phyloP scores from a whole-genome alignment of 2,113 vertebrate species.

The Oxyura jamaicensis region DNA sequence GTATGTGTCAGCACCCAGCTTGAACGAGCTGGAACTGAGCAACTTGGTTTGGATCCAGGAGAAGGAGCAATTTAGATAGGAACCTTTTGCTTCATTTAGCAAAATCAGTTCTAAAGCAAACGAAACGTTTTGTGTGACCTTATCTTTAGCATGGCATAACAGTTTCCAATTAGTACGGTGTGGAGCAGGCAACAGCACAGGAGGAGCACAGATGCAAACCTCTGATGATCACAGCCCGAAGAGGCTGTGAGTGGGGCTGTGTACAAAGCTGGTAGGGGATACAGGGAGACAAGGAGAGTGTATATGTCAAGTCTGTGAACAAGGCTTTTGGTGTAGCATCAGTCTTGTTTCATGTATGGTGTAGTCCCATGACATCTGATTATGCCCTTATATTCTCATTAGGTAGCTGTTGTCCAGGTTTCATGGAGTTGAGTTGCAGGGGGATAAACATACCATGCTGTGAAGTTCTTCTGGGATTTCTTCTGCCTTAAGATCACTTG shows the following conservation, averaged over 20 bases:
- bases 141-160: fast-evolving
- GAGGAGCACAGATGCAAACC: background rate
- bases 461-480: background rate
- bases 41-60: background rate
- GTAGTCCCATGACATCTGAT: background rate
- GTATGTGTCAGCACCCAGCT: background rate
- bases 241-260: background rate
- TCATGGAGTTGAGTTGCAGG: background rate
- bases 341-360: background rate
- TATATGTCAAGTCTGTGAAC: background rate
- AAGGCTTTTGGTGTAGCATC: background rate
- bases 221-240: background rate
- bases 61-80: background rate
- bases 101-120: background rate
- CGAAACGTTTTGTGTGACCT: background rate
- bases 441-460: background rate
- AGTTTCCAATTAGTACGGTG: background rate
- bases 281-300: background rate
- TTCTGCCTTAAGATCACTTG: background rate
- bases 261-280: background rate
- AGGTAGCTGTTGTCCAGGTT: background rate
- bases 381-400: background rate
- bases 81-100: background rate
- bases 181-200: background rate
- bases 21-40: background rate